Conservation (phyloP, 53 echinoderm and acorn worm genomes). For the Henricia sp. region DNA sequence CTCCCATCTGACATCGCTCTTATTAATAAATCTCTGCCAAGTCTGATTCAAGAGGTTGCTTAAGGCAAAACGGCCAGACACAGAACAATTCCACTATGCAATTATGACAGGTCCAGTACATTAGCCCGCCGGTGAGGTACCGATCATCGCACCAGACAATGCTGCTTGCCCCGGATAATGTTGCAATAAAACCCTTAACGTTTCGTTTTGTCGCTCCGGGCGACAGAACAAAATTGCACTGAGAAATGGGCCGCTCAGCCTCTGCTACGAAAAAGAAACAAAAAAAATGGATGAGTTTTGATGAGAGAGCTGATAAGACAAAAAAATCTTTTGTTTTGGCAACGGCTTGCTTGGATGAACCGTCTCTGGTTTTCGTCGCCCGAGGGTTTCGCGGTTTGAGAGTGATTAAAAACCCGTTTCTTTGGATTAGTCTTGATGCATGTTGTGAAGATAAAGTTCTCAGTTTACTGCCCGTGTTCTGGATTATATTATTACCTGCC, state of each 20-base stretch:
- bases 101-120: slow-evolving; percentile 1
- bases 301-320: slow-evolving; percentile 1
- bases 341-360: slow-evolving; percentile 24
- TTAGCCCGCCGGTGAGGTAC: neutral
- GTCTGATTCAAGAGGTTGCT: slow-evolving; percentile 1
- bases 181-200: slow-evolving; percentile 27
- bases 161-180: slow-evolving; percentile 40
- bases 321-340: slow-evolving; percentile 37
- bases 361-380: neutral
- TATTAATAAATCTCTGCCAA: slow-evolving; percentile 6
- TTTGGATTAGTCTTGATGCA: neutral
- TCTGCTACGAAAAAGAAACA: too few relatives aligned
- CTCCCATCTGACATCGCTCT: too few relatives aligned
- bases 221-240: neutral
- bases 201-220: slow-evolving; percentile 1
- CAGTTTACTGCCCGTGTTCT: neutral
- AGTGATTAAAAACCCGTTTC: slow-evolving; percentile 49
- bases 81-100: slow-evolving; percentile 36
- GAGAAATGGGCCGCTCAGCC: neutral
- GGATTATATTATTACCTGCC: slow-evolving; percentile 29
- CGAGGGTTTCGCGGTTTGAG: slow-evolving; percentile 8
- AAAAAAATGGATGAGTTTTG: slow-evolving; percentile 10
- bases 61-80: slow-evolving; percentile 7
- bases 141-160: slow-evolving; percentile 1
- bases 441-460: slow-evolving; percentile 15